Base-by-base conservation (phyloP, 2,888 invertebrate species). In the Serripes groenlandicus region DNA sequence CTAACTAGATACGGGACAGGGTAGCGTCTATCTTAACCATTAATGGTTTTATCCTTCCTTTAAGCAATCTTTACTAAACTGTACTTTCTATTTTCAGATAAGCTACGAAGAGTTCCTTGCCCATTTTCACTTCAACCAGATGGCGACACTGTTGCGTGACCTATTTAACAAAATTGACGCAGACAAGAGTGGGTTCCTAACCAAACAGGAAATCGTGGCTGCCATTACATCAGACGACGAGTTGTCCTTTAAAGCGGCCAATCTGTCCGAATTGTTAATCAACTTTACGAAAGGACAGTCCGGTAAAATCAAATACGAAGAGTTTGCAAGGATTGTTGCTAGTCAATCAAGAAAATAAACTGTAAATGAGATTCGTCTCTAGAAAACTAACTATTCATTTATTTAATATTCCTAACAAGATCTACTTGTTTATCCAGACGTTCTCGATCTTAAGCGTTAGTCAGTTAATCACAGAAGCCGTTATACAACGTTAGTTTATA, bases 81-180 rank as follows among this genome's bases (percentile, higher is more conserved):
- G 18, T 42, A 56, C 26, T 11, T 62, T 62, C 34, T 30, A 5
- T 62, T 69, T 73, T 73, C 78, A 90, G 88, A 85, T 92, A n/a
- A 89, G 89, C 68, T 92, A 92, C 64, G 92, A 91, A 60, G 92
- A 92, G 64, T 92, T 92, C 77, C 86, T 92, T 32, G 81, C 76
- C 23, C 87, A 91, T n/a, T 92, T 89, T 70, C 89, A 88, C 49
- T 88, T 85, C 68, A 79, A 88, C 26, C 71, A 79, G 23, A 87
- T 88, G 2, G 90, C 88, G 5, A 82, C 84, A 11, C 77, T 87
- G 23, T 86, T 92, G 83, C 75, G 87, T 35, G 75, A 86, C 7
- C 80, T 91, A 21, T 92, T 92, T 78, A 70, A 86, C 32, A 82
- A 86, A 35, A 81, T 92, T 49, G 92, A 92, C 80, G 85, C 64